phyloP scores from a whole-genome alignment of 1,140 invertebrate species.

The Bombus picipes region DNA sequence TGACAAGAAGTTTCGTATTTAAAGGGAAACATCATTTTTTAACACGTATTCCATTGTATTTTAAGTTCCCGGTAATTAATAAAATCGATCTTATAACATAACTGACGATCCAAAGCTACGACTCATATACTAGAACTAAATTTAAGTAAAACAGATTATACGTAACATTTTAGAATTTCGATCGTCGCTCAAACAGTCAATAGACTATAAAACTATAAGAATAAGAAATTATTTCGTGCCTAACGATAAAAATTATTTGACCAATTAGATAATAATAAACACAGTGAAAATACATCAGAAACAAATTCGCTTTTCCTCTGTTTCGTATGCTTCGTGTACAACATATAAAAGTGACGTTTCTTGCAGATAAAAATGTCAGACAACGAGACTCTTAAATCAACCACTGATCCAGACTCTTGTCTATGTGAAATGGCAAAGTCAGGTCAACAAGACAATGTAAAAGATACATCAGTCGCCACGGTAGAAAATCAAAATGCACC shows the following conservation, averaged over 20 bases:
- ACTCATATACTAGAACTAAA: not conserved
- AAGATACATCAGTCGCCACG: not conserved
- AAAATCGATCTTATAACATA: not conserved
- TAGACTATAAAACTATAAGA: not conserved
- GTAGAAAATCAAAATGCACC: not conserved
- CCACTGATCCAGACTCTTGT: not conserved
- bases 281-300: conserved; percentile 12
- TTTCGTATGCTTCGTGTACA: not conserved
- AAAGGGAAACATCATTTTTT: not conserved
- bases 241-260: not conserved
- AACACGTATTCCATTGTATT: not conserved
- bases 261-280: not conserved
- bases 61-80: conserved; percentile 1
- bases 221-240: not conserved
- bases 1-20: not conserved
- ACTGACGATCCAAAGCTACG: not conserved
- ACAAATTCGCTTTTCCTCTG: conserved; percentile 1
- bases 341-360: conserved; percentile 34
- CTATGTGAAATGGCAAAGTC: not conserved
- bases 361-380: conserved; percentile 53
- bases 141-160: not conserved
- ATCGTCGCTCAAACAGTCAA: not conserved
- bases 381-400: conserved; percentile 2
- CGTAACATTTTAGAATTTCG: not conserved
- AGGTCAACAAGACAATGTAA: not conserved